Evolutionary conservation across 2,113 vertebrate species (phyloP).

Genomic region (Rattus norvegicus): GRCr8 NC_086029.1:34207501-34208000

Average conservation of each 20-base stretch:
- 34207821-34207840: slow-evolving; percentile 79
- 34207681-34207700: slow-evolving; percentile 65
- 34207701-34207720: slow-evolving; percentile 61
- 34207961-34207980: slow-evolving; percentile 74
- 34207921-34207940: slow-evolving; percentile 79
- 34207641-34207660: slow-evolving; percentile 63
- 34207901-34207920: slow-evolving; percentile 82
- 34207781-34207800: slow-evolving; percentile 73
- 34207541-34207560: slow-evolving; percentile 55
- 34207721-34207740: slow-evolving; percentile 76
- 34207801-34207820: slow-evolving; percentile 62
- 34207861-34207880: slow-evolving; percentile 80
- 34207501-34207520: neutral
- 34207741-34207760: slow-evolving; percentile 77
- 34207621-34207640: slow-evolving; percentile 26
- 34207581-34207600: slow-evolving; percentile 33
- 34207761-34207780: slow-evolving; percentile 73
- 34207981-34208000: slow-evolving; percentile 62
- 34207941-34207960: slow-evolving; percentile 80
- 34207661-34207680: slow-evolving; percentile 62
- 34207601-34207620: slow-evolving; percentile 41
- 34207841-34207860: slow-evolving; percentile 74
- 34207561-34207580: slow-evolving; percentile 36
- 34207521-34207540: slow-evolving; percentile 8
- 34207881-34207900: slow-evolving; percentile 80